Conservation (phyloP, 2,797 vertebrate genomes). For the Australoheros facetus region DNA sequence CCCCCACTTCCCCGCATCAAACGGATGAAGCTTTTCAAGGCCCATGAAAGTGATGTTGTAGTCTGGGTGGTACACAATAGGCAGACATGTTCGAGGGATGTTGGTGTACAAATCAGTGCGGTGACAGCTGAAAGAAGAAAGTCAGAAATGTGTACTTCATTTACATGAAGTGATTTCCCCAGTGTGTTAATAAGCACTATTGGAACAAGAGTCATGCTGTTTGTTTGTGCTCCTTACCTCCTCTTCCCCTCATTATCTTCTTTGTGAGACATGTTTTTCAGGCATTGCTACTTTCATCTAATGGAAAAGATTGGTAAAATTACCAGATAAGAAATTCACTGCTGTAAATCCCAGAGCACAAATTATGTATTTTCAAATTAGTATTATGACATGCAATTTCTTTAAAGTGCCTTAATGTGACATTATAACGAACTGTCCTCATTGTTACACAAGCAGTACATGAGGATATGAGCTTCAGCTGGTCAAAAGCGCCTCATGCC, state of each 20-base stretch:
- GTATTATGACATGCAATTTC: not conserved
- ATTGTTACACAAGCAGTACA: not conserved
- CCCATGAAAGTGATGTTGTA: constrained; percentile 99
- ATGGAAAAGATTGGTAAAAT: not conserved
- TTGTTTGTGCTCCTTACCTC: constrained; percentile 59
- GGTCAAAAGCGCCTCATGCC: not conserved
- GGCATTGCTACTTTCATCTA: constrained; percentile 71
- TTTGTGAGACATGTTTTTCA: constrained; percentile 76
- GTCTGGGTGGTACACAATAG: constrained; percentile 91
- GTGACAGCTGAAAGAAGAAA: constrained; percentile 81
- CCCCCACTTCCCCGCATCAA: constrained; percentile 96
- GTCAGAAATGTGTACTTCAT: not conserved
- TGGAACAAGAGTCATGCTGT: not conserved
- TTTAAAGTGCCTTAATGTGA: not conserved
- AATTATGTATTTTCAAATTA: not conserved
- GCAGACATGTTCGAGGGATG: constrained; percentile 81
- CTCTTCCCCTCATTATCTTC: constrained; percentile 67
- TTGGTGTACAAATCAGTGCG: constrained; percentile 83
- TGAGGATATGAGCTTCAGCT: no score
- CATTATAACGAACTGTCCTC: rapidly evolving
- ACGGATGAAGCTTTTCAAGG: constrained; percentile 94
- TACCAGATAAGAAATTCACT: not conserved
- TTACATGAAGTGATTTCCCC: constrained; percentile 20
- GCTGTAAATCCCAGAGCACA: not conserved
- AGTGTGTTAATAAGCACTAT: not conserved